Conservation (phyloP, 2,888 invertebrate genomes). For the Callimorpha dominula region DNA sequence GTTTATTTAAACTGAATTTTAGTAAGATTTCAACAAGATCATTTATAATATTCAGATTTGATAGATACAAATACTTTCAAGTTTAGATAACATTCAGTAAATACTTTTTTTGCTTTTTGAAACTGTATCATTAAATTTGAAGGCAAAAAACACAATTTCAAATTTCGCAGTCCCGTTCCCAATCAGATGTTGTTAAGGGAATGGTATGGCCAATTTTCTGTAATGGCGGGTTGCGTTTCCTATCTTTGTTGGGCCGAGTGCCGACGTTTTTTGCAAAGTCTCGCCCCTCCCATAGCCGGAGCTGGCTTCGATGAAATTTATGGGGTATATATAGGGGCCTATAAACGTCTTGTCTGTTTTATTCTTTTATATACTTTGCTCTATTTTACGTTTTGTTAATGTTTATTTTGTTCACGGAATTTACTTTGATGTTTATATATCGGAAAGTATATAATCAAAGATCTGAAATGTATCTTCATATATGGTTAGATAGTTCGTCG, state of each 20-base stretch:
- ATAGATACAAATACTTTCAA: constrained; percentile 22
- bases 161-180: constrained; percentile 61
- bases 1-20: constrained; percentile 50
- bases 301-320: constrained; percentile 66
- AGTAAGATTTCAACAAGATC: constrained; percentile 32
- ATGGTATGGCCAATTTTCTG: constrained; percentile 80
- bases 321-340: constrained; percentile 59
- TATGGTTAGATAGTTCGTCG: constrained; percentile 50
- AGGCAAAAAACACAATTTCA: constrained; percentile 59
- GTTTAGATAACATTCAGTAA: constrained; percentile 19
- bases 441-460: neutral
- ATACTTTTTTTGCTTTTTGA: constrained; percentile 31
- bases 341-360: constrained; percentile 40
- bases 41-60: constrained; percentile 33
- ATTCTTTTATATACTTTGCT: constrained; percentile 11
- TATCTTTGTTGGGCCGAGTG: constrained; percentile 79
- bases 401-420: constrained; percentile 21
- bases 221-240: constrained; percentile 83
- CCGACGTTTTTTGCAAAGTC: constrained; percentile 80
- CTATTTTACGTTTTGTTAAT: neutral
- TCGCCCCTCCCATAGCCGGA: constrained; percentile 72
- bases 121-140: constrained; percentile 39
- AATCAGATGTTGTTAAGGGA: constrained; percentile 64
- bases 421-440: constrained; percentile 26
- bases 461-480: constrained; percentile 27